These are phyloP conservation scores for Atractosteus spatula DNA, from an alignment of 2,113 vertebrate genomes.

Conservation along the genomic window DNA sequence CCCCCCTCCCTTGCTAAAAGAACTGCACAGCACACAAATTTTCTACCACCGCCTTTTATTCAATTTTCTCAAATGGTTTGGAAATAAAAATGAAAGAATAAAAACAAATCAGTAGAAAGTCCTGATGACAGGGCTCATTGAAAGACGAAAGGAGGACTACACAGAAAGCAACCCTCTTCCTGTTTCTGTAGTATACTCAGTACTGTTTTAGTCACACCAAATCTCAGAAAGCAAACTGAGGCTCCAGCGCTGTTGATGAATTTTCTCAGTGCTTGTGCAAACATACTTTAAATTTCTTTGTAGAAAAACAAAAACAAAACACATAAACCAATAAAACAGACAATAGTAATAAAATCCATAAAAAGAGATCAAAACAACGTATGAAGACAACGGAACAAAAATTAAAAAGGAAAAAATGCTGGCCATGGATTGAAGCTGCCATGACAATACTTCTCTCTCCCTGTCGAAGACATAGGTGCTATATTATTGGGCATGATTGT, in stretches of 20 bases:
- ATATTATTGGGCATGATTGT: constrained; percentile 62
- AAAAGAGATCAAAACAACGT: constrained; percentile 51
- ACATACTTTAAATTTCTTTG: background rate
- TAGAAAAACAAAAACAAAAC: constrained; percentile 1
- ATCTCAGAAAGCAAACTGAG: background rate
- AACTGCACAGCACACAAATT: background rate
- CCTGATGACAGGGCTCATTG: background rate
- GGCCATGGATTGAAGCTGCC: constrained; percentile 36
- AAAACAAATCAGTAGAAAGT: background rate
- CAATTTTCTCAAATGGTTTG: background rate
- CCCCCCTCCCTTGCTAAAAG: background rate
- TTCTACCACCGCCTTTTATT: constrained; percentile 9
- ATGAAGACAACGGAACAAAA: constrained; percentile 53
- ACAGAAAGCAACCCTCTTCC: background rate
- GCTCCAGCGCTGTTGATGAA: background rate
- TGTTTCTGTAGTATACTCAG: background rate
- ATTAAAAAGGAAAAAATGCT: constrained; percentile 4
- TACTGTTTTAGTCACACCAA: background rate
- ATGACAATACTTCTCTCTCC: constrained; percentile 66
- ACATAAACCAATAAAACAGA: constrained; percentile 20
- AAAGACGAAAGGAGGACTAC: background rate
- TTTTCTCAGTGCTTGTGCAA: background rate
- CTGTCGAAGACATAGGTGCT: constrained; percentile 60
- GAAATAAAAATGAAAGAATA: background rate
- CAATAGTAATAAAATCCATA: constrained; percentile 59